Evolutionary conservation across 2,888 invertebrate species (phyloP).

Genomic region (Hemaris fuciformis): DNA sequence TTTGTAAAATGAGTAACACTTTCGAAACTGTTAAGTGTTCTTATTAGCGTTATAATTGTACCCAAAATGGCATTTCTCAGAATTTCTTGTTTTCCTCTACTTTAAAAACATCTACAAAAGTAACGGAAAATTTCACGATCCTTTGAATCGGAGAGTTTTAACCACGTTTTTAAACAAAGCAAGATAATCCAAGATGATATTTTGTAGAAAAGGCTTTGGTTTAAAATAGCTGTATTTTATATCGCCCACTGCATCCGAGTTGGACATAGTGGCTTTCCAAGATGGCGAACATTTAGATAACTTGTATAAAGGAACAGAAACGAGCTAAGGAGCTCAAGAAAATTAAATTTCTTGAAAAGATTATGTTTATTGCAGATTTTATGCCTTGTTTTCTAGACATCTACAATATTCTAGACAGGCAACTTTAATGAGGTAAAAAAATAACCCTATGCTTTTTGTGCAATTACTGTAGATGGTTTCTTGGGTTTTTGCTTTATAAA

Average conservation of each 20-base stretch:
- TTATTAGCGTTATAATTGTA: neutral
- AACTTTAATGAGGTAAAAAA: neutral
- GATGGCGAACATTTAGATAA: conserved; percentile 5
- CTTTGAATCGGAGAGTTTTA: neutral
- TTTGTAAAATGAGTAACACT: conserved; percentile 5
- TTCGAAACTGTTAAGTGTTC: conserved; percentile 2
- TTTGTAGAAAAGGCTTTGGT: neutral
- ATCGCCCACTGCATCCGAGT: conserved; percentile 4
- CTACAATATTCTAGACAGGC: neutral
- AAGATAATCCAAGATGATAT: neutral
- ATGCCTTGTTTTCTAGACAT: neutral
- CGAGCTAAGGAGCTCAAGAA: neutral
- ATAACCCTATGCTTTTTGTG: neutral
- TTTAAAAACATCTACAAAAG: neutral
- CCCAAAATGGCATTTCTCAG: neutral
- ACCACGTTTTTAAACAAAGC: neutral
- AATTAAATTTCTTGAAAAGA: conserved; percentile 5
- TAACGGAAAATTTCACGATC: neutral
- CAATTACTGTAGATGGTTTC: neutral
- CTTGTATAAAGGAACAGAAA: neutral
- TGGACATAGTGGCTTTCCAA: neutral
- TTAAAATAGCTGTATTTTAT: neutral
- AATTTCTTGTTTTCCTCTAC: conserved; percentile 1
- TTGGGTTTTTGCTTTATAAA: neutral
- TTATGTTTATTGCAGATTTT: conserved; percentile 9